Conservation (phyloP, 2,888 invertebrate species). For the Nemotelus nigrinus region DNA sequence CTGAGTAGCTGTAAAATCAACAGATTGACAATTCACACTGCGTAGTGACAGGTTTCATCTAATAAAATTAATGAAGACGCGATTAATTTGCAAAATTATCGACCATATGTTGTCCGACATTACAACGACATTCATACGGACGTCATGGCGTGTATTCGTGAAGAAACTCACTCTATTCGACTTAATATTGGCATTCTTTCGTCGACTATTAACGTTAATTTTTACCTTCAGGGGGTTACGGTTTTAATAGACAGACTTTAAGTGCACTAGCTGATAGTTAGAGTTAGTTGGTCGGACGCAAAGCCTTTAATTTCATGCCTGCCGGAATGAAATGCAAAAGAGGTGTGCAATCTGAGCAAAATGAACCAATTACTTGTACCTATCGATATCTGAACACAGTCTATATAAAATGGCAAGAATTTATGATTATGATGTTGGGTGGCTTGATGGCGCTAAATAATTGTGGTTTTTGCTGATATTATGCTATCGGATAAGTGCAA, state of each 20-base stretch:
- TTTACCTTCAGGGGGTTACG: conserved; percentile 39
- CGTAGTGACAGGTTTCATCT: conserved; percentile 5
- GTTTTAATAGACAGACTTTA: conserved; percentile 40
- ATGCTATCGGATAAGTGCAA: no score
- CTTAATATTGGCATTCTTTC: conserved; percentile 4
- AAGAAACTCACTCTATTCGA: conserved; percentile 8
- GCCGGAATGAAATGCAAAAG: conserved; percentile 29
- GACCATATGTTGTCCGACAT: conserved; percentile 44
- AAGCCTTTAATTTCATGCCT: conserved; percentile 36
- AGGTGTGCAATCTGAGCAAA: conserved; percentile 25
- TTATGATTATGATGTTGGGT: conserved; percentile 38
- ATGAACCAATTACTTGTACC: conserved; percentile 20
- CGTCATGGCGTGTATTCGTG: conserved; percentile 23
- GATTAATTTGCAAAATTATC: conserved; percentile 42
- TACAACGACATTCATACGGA: conserved; percentile 17
- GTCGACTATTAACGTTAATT: conserved; percentile 40
- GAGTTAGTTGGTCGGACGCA: neutral
- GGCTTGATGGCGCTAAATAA: conserved; percentile 9
- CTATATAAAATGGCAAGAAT: conserved; percentile 31
- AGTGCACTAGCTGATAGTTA: conserved; percentile 13
- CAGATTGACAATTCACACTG: conserved; percentile 9
- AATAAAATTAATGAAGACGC: conserved; percentile 43
- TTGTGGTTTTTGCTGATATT: neutral
- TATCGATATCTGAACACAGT: conserved; percentile 20
- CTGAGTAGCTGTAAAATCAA: neutral